These are phyloP conservation scores for Napeogenes sylphis DNA, from an alignment of 2,888 invertebrate species.

Conservation along the genomic window DNA sequence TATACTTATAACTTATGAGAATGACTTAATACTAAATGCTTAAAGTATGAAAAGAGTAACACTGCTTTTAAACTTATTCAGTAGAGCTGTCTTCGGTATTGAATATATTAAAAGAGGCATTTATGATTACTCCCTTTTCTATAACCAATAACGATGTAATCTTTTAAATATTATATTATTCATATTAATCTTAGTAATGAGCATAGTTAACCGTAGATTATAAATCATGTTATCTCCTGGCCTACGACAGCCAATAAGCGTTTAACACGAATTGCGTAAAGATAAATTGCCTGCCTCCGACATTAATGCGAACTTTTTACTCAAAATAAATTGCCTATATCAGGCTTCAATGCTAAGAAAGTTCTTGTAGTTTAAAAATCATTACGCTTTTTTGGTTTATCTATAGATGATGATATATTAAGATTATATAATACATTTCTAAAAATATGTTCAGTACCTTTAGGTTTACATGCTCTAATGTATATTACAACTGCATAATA, in stretches of 20 bases:
- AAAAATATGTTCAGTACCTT: too few species aligned
- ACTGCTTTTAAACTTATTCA: not conserved
- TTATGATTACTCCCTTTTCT: not conserved
- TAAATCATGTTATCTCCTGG: slow-evolving; percentile 61
- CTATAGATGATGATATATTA: too few species aligned
- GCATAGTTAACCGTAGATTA: slow-evolving; percentile 53
- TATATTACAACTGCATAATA: too few species aligned
- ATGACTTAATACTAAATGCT: not conserved
- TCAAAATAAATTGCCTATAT: slow-evolving; percentile 66
- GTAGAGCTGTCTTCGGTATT: not conserved
- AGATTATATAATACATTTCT: too few species aligned
- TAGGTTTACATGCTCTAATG: too few species aligned
- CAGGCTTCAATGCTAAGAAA: slow-evolving; percentile 29
- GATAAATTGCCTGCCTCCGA: slow-evolving; percentile 65
- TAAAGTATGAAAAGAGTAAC: not conserved
- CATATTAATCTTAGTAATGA: slow-evolving; percentile 30
- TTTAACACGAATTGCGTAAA: slow-evolving; percentile 66
- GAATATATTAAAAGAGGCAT: not conserved
- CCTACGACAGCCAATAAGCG: slow-evolving; percentile 69
- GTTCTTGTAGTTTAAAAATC: slow-evolving; percentile 1
- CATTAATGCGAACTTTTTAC: slow-evolving; percentile 65
- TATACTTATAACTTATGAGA: not conserved
- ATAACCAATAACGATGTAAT: slow-evolving; percentile 9
- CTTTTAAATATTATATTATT: slow-evolving; percentile 5
- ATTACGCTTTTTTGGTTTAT: too few species aligned